Percentiles rank a stretch among this genome's conserved stretches.
Evolutionary conservation across 2,888 invertebrate species (phyloP).

Genomic region (Cryptocephalus primarius): DNA sequence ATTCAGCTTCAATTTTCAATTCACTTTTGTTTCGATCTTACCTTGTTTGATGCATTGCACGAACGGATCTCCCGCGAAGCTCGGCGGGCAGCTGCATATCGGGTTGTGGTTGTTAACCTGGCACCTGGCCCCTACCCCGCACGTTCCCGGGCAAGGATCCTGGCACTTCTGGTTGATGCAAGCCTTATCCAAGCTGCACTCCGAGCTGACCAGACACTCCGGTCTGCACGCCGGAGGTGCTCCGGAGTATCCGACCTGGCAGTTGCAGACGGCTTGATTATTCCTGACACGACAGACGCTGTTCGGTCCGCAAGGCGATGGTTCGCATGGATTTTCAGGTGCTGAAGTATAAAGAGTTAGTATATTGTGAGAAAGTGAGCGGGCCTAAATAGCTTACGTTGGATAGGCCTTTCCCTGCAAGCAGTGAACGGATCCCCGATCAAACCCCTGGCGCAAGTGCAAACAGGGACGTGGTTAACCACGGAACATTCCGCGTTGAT

Average conservation of each 20-base stretch:
- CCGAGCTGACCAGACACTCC: constrained; percentile 48
- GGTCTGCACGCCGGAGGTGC: constrained; percentile 49
- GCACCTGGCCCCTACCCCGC: constrained; percentile 47
- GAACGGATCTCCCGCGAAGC: constrained; percentile 50
- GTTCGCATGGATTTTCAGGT: constrained; percentile 44
- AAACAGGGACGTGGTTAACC: constrained; percentile 71
- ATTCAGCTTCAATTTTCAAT: too few species aligned
- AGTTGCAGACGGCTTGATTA: constrained; percentile 50
- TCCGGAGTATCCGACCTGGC: constrained; percentile 48
- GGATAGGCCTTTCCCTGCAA: constrained; percentile 49
- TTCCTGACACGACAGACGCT: constrained; percentile 45
- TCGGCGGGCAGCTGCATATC: constrained; percentile 50
- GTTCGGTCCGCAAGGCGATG: constrained; percentile 51
- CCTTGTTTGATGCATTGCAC: constrained; percentile 42
- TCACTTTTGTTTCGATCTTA: too few species aligned
- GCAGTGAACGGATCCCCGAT: constrained; percentile 76
- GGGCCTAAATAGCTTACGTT: constrained; percentile 38
- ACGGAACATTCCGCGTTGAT: constrained; percentile 73
- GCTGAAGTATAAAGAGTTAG: constrained; percentile 25
- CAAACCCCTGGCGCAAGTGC: constrained; percentile 65
- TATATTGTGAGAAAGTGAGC: too few species aligned
- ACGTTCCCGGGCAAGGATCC: constrained; percentile 52
- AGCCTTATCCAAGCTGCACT: constrained; percentile 48
- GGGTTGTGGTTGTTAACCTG: constrained; percentile 52
- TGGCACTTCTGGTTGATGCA: constrained; percentile 52